These are phyloP conservation scores for Megatriorchis doriae DNA, from an alignment of 2,113 vertebrate species.

Conservation along the genomic window DNA sequence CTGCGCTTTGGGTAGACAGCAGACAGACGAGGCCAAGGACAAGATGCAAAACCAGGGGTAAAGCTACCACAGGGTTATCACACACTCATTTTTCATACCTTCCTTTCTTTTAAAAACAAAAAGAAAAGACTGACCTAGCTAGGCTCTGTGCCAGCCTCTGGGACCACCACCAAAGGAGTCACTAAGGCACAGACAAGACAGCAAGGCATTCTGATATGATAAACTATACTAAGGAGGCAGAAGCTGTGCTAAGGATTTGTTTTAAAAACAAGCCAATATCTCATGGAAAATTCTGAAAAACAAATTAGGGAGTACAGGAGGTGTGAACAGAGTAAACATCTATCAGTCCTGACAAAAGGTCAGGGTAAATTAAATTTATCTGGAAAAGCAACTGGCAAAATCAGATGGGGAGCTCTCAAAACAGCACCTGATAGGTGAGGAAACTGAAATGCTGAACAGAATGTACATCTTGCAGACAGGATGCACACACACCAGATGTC, in stretches of 20 bases:
- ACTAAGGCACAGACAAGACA: background rate
- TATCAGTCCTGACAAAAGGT: background rate
- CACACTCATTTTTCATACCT: background rate
- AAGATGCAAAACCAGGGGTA: background rate
- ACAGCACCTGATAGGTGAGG: background rate
- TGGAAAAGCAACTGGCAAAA: background rate
- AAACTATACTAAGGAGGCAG: background rate
- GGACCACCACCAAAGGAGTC: background rate
- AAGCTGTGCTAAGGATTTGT: background rate
- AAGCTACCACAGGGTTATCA: background rate
- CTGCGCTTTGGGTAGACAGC: background rate
- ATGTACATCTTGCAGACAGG: background rate
- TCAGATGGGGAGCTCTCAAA: background rate
- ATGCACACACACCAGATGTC: background rate
- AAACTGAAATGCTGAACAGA: background rate
- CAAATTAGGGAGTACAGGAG: background rate
- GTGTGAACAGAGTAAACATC: background rate
- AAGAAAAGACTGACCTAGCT: background rate
- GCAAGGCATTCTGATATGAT: background rate
- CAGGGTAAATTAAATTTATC: background rate
- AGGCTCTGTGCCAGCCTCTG: background rate
- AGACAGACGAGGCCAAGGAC: background rate
- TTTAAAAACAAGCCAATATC: background rate
- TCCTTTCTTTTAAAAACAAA: background rate
- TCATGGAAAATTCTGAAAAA: background rate